phyloP scores from a whole-genome alignment of 2,797 vertebrate species.

The Pampus argenteus region DNA sequence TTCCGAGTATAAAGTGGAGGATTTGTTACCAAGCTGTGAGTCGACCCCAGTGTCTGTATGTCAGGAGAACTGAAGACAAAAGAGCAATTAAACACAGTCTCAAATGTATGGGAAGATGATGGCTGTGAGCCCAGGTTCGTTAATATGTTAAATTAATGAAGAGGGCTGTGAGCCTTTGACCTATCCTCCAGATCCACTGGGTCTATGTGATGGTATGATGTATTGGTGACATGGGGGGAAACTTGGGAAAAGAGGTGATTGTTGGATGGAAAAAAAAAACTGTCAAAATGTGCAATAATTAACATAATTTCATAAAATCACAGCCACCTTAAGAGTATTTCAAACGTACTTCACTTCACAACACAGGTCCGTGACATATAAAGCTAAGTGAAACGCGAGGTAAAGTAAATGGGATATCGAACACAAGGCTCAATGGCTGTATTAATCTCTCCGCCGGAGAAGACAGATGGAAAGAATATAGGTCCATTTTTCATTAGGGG shows the following conservation, averaged over 20 bases:
- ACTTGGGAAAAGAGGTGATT: not conserved
- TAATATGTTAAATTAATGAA: slow-evolving; percentile 70
- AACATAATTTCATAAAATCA: slow-evolving; percentile 22
- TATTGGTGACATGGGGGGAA: not conserved
- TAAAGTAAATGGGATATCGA: slow-evolving; percentile 76
- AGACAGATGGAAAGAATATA: slow-evolving; percentile 57
- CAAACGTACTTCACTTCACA: not conserved
- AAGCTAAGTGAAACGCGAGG: slow-evolving; percentile 50
- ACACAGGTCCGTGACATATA: not conserved
- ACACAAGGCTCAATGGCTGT: slow-evolving; percentile 45
- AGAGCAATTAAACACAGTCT: slow-evolving; percentile 69
- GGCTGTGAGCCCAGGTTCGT: slow-evolving; percentile 65
- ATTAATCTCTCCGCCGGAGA: slow-evolving; percentile 59
- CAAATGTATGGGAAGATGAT: slow-evolving; percentile 58
- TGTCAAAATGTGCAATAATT: slow-evolving; percentile 26
- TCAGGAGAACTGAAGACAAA: slow-evolving; percentile 68
- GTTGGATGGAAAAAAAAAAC: slow-evolving; percentile 21
- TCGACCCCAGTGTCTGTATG: slow-evolving; percentile 25
- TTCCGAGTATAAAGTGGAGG: slow-evolving; percentile 12
- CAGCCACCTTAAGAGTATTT: slow-evolving; percentile 20
- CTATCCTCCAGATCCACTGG: slow-evolving; percentile 28
- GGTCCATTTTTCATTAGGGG: slow-evolving; percentile 57
- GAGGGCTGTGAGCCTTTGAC: slow-evolving; percentile 48
- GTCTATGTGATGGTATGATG: slow-evolving; percentile 12
- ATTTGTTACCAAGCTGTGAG: slow-evolving; percentile 31